These are phyloP conservation scores for Poecilobothrus nobilitatus DNA, from an alignment of 2,888 invertebrate species.

Conservation along the genomic window DNA sequence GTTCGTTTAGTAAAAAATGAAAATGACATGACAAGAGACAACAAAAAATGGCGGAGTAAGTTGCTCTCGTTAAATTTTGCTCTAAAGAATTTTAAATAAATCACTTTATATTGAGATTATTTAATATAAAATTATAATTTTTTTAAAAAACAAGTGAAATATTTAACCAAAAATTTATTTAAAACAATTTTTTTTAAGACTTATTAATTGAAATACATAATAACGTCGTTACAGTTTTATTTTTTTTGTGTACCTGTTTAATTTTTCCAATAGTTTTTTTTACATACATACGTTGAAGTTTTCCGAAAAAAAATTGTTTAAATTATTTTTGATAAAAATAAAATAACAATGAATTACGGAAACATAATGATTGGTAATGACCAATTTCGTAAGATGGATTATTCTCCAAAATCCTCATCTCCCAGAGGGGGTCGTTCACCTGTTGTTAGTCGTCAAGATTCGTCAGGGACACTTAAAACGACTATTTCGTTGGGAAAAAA, in stretches of 20 bases:
- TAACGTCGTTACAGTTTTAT: neutral
- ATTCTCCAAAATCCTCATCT: slow-evolving; percentile 93
- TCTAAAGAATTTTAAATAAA: neutral
- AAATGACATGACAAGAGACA: neutral
- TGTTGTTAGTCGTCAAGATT: slow-evolving; percentile 91
- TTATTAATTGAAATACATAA: neutral
- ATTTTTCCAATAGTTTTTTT: neutral
- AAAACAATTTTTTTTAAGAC: too few species aligned
- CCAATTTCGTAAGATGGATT: slow-evolving; percentile 86
- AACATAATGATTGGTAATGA: slow-evolving; percentile 85
- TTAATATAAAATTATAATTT: neutral
- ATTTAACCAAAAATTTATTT: neutral
- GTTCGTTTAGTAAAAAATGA: too few species aligned
- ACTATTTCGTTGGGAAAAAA: slow-evolving; percentile 96
- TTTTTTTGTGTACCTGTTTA: neutral
- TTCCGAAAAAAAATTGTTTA: too few species aligned
- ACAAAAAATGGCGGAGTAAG: slow-evolving; percentile 5
- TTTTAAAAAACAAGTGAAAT: neutral
- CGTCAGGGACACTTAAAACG: slow-evolving; percentile 93
- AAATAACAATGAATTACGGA: slow-evolving; percentile 40
- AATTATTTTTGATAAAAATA: neutral
- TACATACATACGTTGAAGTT: neutral
- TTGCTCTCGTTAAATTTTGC: neutral
- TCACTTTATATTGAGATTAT: neutral
- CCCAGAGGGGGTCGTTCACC: slow-evolving; percentile 89